phyloP scores from a whole-genome alignment of 1,140 invertebrate species.

The Chionoecetes opilio region DNA sequence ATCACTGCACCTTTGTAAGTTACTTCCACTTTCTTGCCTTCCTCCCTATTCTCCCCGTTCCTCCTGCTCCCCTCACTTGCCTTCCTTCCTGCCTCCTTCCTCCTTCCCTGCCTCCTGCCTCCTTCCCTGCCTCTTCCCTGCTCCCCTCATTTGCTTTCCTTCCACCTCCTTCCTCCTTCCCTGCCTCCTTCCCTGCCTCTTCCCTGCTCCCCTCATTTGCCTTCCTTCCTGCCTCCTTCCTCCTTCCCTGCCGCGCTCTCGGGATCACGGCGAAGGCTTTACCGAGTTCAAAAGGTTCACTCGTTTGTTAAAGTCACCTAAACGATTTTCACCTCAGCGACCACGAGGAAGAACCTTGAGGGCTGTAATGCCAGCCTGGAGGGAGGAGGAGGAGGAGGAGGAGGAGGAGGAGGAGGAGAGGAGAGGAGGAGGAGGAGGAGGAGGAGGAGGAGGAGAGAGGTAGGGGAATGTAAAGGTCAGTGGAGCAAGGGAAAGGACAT shows the following conservation, averaged over 20 bases:
- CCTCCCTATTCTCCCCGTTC: background rate
- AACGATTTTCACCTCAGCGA: background rate
- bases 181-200: background rate
- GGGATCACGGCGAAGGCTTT: background rate
- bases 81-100: too few relatives aligned
- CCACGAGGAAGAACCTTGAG: background rate
- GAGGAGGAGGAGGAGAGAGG: slow-evolving; percentile 48
- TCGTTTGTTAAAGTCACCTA: slow-evolving; percentile 44
- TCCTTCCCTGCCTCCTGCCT: background rate
- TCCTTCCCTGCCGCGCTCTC: background rate
- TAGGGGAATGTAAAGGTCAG: background rate
- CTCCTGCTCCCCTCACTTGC: too few relatives aligned
- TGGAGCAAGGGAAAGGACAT: background rate
- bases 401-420: background rate
- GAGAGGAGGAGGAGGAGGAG: slow-evolving; percentile 1
- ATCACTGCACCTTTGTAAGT: too few relatives aligned
- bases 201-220: background rate
- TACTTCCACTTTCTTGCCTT: background rate
- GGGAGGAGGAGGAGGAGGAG: background rate
- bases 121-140: background rate
- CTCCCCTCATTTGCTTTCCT: background rate
- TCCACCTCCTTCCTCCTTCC: background rate
- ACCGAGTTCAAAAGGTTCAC: background rate
- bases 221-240: background rate
- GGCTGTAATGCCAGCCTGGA: background rate